Conservation (phyloP, 2,797 vertebrate genomes). For the Alfaro cultratus region DNA sequence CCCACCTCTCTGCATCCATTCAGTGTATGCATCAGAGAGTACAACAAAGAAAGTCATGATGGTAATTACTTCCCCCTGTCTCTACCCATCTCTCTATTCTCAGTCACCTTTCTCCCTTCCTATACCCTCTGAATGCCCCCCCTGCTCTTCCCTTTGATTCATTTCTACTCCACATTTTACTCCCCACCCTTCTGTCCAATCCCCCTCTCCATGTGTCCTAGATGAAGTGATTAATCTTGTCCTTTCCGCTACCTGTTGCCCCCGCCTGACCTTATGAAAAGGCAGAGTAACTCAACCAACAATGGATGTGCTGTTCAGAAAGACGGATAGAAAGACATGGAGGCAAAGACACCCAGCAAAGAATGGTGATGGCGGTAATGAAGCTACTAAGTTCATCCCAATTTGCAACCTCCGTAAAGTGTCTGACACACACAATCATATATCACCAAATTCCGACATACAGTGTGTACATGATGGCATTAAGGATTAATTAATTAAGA, state of each 20-base stretch:
- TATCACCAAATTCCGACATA: background rate
- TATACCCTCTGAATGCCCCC: conserved; percentile 65
- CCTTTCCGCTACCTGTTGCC: conserved; percentile 74
- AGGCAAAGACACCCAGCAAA: conserved; percentile 41
- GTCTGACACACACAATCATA: background rate
- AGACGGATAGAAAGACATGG: conserved; percentile 39
- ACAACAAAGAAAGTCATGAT: conserved; percentile 69
- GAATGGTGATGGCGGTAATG: conserved; percentile 7
- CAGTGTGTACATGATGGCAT: background rate
- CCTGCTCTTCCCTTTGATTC: conserved; percentile 60
- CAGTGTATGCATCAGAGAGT: conserved; percentile 57
- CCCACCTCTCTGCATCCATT: conserved; percentile 22
- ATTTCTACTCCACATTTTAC: conserved; percentile 43
- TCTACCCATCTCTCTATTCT: conserved; percentile 64
- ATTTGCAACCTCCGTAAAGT: conserved; percentile 34
- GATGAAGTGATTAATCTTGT: conserved; percentile 74
- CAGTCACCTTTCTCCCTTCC: conserved; percentile 63
- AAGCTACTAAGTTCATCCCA: conserved; percentile 51
- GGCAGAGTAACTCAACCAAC: conserved; percentile 44
- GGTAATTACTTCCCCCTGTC: conserved; percentile 72
- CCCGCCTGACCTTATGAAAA: conserved; percentile 65
- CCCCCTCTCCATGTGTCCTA: conserved; percentile 38
- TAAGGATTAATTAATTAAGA: background rate
- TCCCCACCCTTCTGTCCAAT: conserved; percentile 60
- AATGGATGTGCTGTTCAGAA: conserved; percentile 73